Conservation (phyloP, 2,113 vertebrate genomes). For the Geococcyx californianus region DNA sequence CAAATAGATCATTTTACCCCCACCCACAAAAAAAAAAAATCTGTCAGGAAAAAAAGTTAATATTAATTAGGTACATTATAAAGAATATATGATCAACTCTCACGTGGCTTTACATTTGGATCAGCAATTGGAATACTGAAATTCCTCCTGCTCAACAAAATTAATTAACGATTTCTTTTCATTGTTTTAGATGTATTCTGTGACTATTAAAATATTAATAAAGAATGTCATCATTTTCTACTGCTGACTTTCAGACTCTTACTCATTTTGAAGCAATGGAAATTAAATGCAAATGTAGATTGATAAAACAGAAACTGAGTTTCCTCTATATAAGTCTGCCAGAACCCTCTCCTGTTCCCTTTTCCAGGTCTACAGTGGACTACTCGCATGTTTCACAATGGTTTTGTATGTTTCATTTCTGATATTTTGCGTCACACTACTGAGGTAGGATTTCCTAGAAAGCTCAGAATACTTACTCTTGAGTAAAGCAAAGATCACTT, state of each 20-base stretch:
- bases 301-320: not conserved
- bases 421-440: not conserved
- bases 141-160: not conserved
- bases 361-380: not conserved
- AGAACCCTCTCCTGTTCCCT: not conserved
- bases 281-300: not conserved
- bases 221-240: not conserved
- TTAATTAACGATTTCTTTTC: not conserved
- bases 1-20: not conserved
- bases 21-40: not conserved
- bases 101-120: not conserved
- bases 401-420: not conserved
- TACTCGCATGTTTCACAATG: not conserved
- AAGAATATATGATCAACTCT: not conserved
- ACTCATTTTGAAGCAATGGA: not conserved
- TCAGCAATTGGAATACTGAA: not conserved
- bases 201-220: not conserved
- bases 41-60: not conserved
- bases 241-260: not conserved
- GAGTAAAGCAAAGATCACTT: rapidly evolving
- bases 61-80: not conserved
- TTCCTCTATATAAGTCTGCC: not conserved
- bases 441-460: rapidly evolving
- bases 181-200: not conserved
- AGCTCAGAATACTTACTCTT: not conserved